Evolutionary conservation across 2,797 vertebrate species (phyloP).

Genomic region (Phyllotis vaccarum): DNA sequence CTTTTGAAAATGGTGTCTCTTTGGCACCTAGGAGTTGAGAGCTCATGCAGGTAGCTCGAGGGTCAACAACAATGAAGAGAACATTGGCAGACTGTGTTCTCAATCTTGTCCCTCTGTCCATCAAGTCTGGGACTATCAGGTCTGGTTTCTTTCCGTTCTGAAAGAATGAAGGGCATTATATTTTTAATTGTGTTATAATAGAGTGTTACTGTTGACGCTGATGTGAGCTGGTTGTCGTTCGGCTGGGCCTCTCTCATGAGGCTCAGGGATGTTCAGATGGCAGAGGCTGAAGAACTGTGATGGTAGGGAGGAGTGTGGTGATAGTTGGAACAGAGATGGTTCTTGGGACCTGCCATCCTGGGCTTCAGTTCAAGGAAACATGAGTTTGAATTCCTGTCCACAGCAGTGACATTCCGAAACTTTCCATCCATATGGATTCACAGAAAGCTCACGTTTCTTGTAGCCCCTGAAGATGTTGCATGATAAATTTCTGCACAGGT

Average conservation of each 20-base stretch:
- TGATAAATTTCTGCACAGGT: not conserved
- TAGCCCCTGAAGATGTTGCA: not conserved
- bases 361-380: not conserved
- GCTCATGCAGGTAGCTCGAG: not conserved
- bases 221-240: not conserved
- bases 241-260: not conserved
- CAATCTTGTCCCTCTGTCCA: not conserved
- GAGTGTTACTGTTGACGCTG: not conserved
- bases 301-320: not conserved
- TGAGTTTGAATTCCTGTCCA: not conserved
- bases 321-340: not conserved
- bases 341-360: not conserved
- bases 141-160: not conserved
- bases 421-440: not conserved
- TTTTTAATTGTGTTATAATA: not conserved
- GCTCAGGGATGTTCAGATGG: not conserved
- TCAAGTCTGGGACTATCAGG: not conserved
- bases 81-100: not conserved
- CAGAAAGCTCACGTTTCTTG: not conserved
- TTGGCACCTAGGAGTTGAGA: not conserved
- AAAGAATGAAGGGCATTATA: not conserved
- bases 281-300: not conserved
- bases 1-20: not conserved
- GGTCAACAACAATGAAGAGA: too few relatives aligned
- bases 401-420: not conserved